phyloP scores from a whole-genome alignment of 92 coral and sea anemone genomes.

The Zoanthus solanderi region DNA sequence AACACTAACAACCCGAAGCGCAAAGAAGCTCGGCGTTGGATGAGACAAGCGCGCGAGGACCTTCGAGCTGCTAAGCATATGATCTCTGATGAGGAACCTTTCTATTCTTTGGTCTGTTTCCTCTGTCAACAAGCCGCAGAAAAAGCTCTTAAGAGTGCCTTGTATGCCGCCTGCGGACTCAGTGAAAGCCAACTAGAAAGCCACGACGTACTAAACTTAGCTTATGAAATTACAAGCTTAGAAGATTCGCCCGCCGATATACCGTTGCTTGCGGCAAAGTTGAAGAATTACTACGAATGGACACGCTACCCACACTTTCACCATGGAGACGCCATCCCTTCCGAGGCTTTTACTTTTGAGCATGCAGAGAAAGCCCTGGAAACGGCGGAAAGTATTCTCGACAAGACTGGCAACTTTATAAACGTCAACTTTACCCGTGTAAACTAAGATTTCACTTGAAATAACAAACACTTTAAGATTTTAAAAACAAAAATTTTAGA shows the following conservation, averaged over 20 bases:
- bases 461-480: no score
- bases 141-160: constrained; percentile 86
- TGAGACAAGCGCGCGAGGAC: constrained; percentile 89
- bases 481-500: no score
- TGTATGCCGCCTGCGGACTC: constrained; percentile 94
- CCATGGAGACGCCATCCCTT: constrained; percentile 79
- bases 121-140: constrained; percentile 94
- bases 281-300: constrained; percentile 85
- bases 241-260: constrained; percentile 86
- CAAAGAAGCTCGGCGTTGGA: constrained; percentile 95
- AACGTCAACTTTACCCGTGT: constrained; percentile 71
- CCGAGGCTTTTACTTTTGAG: constrained; percentile 82
- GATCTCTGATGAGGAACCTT: constrained; percentile 61
- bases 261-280: constrained; percentile 82
- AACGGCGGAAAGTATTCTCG: constrained; percentile 70
- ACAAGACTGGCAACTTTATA: constrained; percentile 75
- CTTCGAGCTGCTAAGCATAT: constrained; percentile 83
- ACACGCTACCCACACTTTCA: constrained; percentile 97
- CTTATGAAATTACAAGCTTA: constrained; percentile 85
- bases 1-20: constrained; percentile 74
- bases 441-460: not conserved
- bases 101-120: constrained; percentile 89
- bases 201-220: constrained; percentile 91
- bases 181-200: constrained; percentile 91
- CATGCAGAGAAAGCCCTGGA: constrained; percentile 85